These are phyloP conservation scores for Neoscelio sp. DNA, from an alignment of 2,888 invertebrate genomes.

Conservation along the genomic window DNA sequence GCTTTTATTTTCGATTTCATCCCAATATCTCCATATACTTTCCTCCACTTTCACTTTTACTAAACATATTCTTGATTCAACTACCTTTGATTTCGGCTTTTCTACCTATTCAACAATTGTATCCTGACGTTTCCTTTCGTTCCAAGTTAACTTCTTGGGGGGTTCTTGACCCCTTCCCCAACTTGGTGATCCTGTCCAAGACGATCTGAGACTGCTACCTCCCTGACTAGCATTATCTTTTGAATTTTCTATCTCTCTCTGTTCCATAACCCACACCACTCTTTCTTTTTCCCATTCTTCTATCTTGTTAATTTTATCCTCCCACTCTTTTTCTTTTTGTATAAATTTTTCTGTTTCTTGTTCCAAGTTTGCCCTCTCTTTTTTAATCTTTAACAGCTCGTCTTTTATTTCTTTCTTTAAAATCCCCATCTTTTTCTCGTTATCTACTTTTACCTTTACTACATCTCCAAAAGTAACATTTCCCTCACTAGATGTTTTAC, in stretches of 20 bases:
- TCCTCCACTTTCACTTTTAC: conserved; percentile 21
- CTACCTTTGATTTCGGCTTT: conserved; percentile 11
- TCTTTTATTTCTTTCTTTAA: conserved; percentile 12
- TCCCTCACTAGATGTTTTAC: too few species aligned
- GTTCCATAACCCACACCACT: background rate
- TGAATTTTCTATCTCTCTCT: background rate
- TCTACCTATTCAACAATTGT: conserved; percentile 18
- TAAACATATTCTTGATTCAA: conserved; percentile 16
- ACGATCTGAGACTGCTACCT: too few species aligned
- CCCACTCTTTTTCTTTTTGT: background rate
- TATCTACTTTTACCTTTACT: too few species aligned
- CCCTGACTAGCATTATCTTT: background rate
- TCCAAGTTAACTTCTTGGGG: too few species aligned
- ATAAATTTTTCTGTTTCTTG: background rate
- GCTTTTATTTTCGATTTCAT: conserved; percentile 28
- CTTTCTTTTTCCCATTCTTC: conserved; percentile 31
- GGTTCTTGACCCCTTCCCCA: too few species aligned
- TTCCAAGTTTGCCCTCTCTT: conserved; percentile 16
- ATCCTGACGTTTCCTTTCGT: conserved; percentile 42
- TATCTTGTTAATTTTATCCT: conserved; percentile 8
- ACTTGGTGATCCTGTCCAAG: too few species aligned
- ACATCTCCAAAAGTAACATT: too few species aligned
- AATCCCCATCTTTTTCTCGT: background rate
- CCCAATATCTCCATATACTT: conserved; percentile 24
- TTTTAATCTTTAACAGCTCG: conserved; percentile 1